A percentile compares a stretch with the other conserved stretches of the same genome.
These are phyloP conservation scores for Sorex maritimensis DNA, from an alignment of 2,797 vertebrate species.

Conservation along the genomic window DNA sequence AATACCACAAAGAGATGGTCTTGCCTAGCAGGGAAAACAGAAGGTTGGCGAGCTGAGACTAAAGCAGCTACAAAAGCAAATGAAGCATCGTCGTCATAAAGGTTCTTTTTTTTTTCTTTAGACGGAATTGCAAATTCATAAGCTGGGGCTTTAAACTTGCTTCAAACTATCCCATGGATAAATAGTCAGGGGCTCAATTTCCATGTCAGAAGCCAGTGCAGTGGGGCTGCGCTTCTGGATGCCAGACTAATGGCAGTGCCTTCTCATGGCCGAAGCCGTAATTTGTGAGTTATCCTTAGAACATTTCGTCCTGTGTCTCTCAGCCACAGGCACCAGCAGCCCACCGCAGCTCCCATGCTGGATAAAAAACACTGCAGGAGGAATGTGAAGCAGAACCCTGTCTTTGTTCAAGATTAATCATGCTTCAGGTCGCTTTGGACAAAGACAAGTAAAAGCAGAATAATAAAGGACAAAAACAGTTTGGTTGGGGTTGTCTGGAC, in stretches of 20 bases:
- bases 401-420: conserved; percentile 55
- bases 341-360: conserved; percentile 15
- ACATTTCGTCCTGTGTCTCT: conserved; percentile 44
- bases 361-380: conserved; percentile 32
- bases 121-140: conserved; percentile 19
- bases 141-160: not conserved
- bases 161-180: conserved; percentile 52
- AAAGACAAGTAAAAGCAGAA: conserved; percentile 29
- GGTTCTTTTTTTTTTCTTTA: not conserved
- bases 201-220: not conserved
- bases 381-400: conserved; percentile 9
- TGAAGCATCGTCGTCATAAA: not conserved
- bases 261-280: conserved; percentile 41
- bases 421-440: not conserved
- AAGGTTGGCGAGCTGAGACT: not conserved
- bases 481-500: conserved; percentile 18
- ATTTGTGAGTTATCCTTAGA: conserved; percentile 70
- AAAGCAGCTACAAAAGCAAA: not conserved
- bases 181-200: conserved; percentile 8
- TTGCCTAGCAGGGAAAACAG: not conserved
- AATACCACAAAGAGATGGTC: not conserved
- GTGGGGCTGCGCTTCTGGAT: not conserved
- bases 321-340: conserved; percentile 56
- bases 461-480: conserved; percentile 53
- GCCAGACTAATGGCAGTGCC: conserved; percentile 9